Evolutionary conservation across 2,888 invertebrate species (phyloP), one percentile per base, ranked within the genome.

Genomic region (Pinctada fucata): DNA sequence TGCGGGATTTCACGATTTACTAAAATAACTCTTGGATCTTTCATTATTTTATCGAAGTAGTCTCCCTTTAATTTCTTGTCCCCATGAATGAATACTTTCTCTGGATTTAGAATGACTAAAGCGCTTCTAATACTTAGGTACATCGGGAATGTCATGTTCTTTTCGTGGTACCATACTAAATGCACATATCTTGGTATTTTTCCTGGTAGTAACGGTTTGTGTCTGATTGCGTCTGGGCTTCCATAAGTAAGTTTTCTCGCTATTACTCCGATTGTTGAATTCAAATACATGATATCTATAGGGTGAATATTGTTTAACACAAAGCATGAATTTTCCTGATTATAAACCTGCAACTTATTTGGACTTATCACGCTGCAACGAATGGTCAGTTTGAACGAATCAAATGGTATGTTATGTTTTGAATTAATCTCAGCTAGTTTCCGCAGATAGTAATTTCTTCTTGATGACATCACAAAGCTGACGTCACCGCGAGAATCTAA

Each of bases 171-270:
- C 91, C 91, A 91, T 4, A 90, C 87, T 80, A 91, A 90, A 79
- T 91, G 91, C 4, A 89, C 89, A 6, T 91, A 89, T 76, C 89
- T 90, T 4, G 91, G 91, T 47, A 91, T 89, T 4, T 82, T 81
- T 8, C 84, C 84, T 8, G 82, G 84, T 13, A 83, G 70, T 10
- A 75, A 49, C 31, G 80, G 70, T 50, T 48, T 74, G 2, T 85
- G 82, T 4, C 72, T 63, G 5, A 79, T 80, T 8, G 86, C 78
- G 13, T 83, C 82, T 3, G 80, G 78, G 13, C 82, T 79, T 5
- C 89, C 89, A 81, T 90, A 90, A 16, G 85, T 82, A n/a, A 90
- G 69, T 4, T 69, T 76, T 49, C 89, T 75, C 16, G 78, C 79
- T 31, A 87, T 76, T 16, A 78, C 67, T 2, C 86, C 89, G 66